Evolutionary conservation across 2,113 vertebrate genomes (phyloP), one percentile per base, ranked within the genome.

Genomic region (Haplotaxodon microlepis): DNA sequence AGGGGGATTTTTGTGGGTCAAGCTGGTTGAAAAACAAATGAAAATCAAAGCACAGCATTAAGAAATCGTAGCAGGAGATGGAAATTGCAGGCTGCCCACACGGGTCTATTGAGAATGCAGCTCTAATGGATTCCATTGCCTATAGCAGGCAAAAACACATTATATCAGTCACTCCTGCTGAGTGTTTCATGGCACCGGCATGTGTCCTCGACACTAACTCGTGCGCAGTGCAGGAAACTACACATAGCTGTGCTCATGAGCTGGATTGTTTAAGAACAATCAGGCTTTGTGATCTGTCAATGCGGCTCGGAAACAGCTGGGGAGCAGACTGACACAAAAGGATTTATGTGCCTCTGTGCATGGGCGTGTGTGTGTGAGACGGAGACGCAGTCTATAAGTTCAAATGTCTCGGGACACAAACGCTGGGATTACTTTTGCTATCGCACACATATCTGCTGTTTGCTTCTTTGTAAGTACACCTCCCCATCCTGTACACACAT

Each of bases 291-390:
- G 73, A 91, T 89, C 73, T 71, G 51, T 82, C 56, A 24, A 2
- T 9, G 73, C 3, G 7, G 5, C 73, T 51, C 2, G 7, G 29
- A 51, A 78, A 78, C 73, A 78, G 45, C 45, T 82, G 40, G 59
- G 57, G 42, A 66, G 17, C 7, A 69, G 86, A 80, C 53, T 21
- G 50, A 38, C 54, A 84, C 87, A 87, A 82, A 88, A 40, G 83
- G 87, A 94, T 92, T 92, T 84, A 86, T 80, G 80, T 85, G 61
- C 53, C n/a, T 79, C n/a, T 24, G 29, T 81, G 87, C 14, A n/a
- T 4, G 81, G 14, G 66, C 45, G 83, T 66, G 54, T 79, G 19
- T 71, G 54, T 79, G 19, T 17, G 63, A 47, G 54, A 53, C 29
- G 71, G 36, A 82, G 11, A 90, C 8, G 29, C 85, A 78, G 71